Evolutionary conservation across 2,888 invertebrate species (phyloP), one percentile per base, ranked within the genome.

Genomic region (Agrotis segetum): DNA sequence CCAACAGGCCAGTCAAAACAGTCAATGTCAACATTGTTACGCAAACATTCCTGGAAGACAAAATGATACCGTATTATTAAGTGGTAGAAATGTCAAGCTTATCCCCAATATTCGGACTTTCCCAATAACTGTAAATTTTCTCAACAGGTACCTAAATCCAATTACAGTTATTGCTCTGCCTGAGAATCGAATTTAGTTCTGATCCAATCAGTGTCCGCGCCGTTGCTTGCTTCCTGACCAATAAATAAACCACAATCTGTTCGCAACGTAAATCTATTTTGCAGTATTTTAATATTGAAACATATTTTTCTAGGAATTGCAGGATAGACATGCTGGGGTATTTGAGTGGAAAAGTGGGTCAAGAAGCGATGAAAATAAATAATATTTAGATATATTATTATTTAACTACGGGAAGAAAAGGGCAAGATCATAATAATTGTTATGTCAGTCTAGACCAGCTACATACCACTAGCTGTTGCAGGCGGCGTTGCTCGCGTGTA

Each of bases 141-240:
- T 71, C 77, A 79, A 81, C 79, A 79, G 79, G 79, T 79, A 65
- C 40, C 61, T 63, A 61, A 67, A 81, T 67, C 62, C 61, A 77
- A 79, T 79, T 77, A 71, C 19, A 66, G 71, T 62, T 72, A 72
- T 72, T 77, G 61, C 53, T 60, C 55, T 44, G 66, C 19, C 46
- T 59, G 65, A 40, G 66, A 81, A 79, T 79, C 64, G 34, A 77
- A 71, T 76, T 77, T 65, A 61, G 64, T 71, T 81, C 56, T 53
- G 67, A 68, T 55, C 67, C 64, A 81, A 79, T 79, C 72, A 79
- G 59, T 52, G 77, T 71, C 65, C 21, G 63, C 65, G 50, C 44
- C 56, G 63, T 60, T 50, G 66, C 69, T 77, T 70, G 67, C 59
- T 70, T 53, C 56, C 50, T 64, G 63, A 56, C 65, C 66, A 79